Percentiles rank a stretch among this genome's conserved stretches.
These are phyloP conservation scores for Uria lomvia DNA, from an alignment of 2,113 vertebrate genomes.

Conservation along the genomic window DNA sequence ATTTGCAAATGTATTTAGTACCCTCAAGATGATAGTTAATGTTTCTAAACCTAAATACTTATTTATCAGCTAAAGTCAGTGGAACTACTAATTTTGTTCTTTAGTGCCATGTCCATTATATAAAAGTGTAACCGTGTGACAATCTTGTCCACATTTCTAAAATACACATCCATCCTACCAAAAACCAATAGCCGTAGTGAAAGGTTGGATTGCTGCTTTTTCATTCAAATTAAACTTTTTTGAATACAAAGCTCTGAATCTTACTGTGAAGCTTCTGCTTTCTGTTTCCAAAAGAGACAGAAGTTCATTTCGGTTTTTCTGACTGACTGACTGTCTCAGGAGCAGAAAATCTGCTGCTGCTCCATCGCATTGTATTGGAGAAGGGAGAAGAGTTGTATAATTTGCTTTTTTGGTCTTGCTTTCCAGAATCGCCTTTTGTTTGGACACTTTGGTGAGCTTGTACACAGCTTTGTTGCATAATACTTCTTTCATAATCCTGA, in stretches of 20 bases:
- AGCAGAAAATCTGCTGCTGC: neutral
- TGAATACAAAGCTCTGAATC: neutral
- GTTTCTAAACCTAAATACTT: neutral
- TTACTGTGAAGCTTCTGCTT: neutral
- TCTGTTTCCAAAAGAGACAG: neutral
- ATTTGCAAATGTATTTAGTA: neutral
- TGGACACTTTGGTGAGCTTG: neutral
- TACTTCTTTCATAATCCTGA: slow-evolving; percentile 22
- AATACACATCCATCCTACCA: neutral
- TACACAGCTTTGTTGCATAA: neutral
- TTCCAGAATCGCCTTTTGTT: slow-evolving; percentile 9
- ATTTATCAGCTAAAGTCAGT: neutral
- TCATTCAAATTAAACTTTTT: neutral
- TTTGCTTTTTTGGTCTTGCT: neutral
- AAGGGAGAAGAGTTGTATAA: neutral
- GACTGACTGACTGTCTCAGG: neutral
- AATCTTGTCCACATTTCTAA: neutral
- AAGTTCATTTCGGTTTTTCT: neutral
- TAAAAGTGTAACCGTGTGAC: neutral
- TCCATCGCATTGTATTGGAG: rapidly evolving
- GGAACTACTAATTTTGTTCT: neutral
- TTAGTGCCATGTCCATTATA: neutral
- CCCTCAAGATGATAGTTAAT: neutral
- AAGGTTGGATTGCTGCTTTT: neutral
- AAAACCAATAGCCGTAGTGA: neutral